Conservation (phyloP, 2,113 vertebrate species). For the Penelope pileata region DNA sequence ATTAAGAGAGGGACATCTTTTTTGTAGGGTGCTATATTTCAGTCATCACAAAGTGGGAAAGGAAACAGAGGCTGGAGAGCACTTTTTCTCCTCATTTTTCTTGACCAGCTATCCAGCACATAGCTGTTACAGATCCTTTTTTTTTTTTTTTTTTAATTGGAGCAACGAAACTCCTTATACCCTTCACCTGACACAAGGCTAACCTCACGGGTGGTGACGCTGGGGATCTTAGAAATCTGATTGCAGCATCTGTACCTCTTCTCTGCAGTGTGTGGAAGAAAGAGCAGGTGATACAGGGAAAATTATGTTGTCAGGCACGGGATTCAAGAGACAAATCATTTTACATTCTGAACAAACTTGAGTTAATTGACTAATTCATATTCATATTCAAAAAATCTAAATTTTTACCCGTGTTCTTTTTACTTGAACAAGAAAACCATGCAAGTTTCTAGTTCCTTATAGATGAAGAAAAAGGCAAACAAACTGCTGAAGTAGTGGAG, state of each 20-base stretch:
- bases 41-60: neutral
- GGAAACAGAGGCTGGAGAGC: neutral
- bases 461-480: neutral
- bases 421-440: neutral
- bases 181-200: neutral
- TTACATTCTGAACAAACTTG: neutral
- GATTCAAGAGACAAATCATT: neutral
- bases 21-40: neutral
- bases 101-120: neutral
- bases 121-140: fast-evolving
- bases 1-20: neutral
- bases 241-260: neutral
- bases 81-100: neutral
- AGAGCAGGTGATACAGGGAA: neutral
- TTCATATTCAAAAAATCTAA: neutral
- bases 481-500: neutral
- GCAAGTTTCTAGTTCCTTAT: neutral
- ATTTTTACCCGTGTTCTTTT: neutral
- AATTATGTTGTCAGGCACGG: neutral
- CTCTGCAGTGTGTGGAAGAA: neutral
- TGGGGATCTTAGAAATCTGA: neutral
- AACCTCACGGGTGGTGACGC: neutral
- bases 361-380: neutral
- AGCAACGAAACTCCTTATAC: neutral
- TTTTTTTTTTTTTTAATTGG: neutral